These are phyloP conservation scores for Teleogryllus occipitalis DNA, from an alignment of 1,140 invertebrate species.

Conservation along the genomic window DNA sequence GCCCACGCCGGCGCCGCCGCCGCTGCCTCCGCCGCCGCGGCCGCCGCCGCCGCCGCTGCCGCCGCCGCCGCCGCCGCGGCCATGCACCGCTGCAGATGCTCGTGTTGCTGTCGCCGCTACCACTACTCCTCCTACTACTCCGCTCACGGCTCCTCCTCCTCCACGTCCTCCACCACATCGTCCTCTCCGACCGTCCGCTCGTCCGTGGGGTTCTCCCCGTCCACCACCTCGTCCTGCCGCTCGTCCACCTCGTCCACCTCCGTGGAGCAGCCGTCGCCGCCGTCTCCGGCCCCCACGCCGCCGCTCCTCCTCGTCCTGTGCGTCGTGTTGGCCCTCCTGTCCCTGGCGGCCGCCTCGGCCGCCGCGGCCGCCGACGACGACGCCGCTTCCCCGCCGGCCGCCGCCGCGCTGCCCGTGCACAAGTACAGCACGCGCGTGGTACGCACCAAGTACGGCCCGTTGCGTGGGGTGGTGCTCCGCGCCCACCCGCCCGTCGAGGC, in stretches of 20 bases:
- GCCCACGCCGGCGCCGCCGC: background rate
- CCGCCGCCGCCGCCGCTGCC: no score
- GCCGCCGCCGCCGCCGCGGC: no score
- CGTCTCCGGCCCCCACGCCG: no score
- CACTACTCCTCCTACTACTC: background rate
- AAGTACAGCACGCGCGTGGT: constrained; percentile 73
- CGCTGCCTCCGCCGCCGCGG: no score
- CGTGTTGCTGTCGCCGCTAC: background rate
- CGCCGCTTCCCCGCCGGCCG: background rate
- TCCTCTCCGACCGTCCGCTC: background rate
- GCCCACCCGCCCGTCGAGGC: constrained; percentile 69
- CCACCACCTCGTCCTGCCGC: background rate
- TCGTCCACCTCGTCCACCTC: background rate
- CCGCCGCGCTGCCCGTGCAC: constrained; percentile 39
- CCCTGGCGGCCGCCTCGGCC: background rate
- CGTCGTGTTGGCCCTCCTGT: background rate
- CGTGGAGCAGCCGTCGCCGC: background rate
- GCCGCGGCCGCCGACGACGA: background rate
- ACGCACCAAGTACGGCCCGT: constrained; percentile 75
- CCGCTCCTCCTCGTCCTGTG: background rate
- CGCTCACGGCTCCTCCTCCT: background rate
- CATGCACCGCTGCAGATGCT: background rate
- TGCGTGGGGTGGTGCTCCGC: constrained; percentile 73
- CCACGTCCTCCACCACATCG: background rate
- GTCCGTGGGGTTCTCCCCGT: background rate